A percentile compares a stretch with the other conserved stretches of the same genome.
phyloP scores from a whole-genome alignment of 2,113 vertebrate genomes.

The Cochlearius cochlearius region DNA sequence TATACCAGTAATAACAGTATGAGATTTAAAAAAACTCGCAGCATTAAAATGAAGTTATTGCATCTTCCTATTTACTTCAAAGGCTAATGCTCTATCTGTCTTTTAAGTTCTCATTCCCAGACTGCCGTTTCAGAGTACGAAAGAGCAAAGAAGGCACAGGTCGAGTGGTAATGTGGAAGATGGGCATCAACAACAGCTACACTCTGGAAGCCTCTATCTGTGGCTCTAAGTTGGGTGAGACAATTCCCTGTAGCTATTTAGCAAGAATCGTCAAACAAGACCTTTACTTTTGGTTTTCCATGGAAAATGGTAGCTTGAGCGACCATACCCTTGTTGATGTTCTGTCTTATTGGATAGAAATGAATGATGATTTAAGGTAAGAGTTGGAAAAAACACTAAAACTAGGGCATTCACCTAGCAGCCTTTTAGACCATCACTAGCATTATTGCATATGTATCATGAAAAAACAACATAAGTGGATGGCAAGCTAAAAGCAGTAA shows the following conservation, averaged over 20 bases:
- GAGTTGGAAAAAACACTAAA: neutral
- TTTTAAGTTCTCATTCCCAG: constrained; percentile 77
- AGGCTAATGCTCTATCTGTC: neutral
- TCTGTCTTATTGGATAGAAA: neutral
- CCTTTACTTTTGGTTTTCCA: neutral
- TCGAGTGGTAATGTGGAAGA: constrained; percentile 77
- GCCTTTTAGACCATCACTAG: neutral
- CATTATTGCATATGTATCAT: neutral
- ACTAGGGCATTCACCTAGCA: neutral
- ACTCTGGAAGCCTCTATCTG: constrained; percentile 79
- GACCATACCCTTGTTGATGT: neutral
- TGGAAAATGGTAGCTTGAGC: neutral
- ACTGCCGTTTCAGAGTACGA: constrained; percentile 75
- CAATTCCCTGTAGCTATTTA: neutral
- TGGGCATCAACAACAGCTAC: constrained; percentile 81
- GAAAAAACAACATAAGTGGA: neutral
- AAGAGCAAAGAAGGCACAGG: constrained; percentile 77
- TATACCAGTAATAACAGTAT: neutral
- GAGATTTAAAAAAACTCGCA: neutral
- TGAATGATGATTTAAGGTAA: neutral
- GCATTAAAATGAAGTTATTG: neutral
- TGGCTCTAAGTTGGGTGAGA: constrained; percentile 76
- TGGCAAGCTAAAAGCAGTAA: neutral
- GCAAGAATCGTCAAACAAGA: neutral
- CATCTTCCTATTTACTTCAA: neutral